phyloP scores from a whole-genome alignment of 2,888 invertebrate species.

The Arctia plantaginis region DNA sequence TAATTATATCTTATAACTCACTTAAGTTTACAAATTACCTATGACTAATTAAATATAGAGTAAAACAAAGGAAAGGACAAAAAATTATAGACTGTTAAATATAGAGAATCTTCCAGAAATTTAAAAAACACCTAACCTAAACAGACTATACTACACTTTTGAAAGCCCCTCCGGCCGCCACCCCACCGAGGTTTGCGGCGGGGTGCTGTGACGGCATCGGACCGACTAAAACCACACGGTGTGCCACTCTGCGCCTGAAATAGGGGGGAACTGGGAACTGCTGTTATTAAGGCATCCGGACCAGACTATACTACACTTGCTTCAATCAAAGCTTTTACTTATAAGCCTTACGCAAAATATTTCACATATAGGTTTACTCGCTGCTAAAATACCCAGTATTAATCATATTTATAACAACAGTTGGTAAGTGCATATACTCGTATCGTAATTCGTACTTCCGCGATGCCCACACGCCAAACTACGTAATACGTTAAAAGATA shows the following conservation, averaged over 20 bases:
- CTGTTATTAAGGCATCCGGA: no score
- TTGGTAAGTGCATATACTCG: conserved; percentile 5
- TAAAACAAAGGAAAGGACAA: not conserved
- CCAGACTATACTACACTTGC: not conserved
- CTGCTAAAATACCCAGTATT: not conserved
- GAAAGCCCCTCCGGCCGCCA: no score
- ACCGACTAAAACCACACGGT: no score
- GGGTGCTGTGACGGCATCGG: no score
- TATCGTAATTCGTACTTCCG: conserved; percentile 3
- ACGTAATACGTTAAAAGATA: conserved; percentile 29
- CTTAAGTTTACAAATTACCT: no score
- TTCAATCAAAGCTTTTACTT: not conserved
- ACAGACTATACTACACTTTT: not conserved
- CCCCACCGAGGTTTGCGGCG: no score
- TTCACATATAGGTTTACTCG: not conserved
- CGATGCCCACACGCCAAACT: conserved; percentile 5
- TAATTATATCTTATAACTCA: no score
- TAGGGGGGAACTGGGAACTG: no score
- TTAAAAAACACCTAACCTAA: not conserved
- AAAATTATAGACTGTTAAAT: not conserved
- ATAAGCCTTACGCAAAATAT: not conserved
- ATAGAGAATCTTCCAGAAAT: not conserved
- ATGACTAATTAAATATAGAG: not conserved
- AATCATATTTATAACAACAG: not conserved
- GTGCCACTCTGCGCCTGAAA: no score